Evolutionary conservation across 2,113 vertebrate species (phyloP).

Genomic region (Albula glossodonta): DNA sequence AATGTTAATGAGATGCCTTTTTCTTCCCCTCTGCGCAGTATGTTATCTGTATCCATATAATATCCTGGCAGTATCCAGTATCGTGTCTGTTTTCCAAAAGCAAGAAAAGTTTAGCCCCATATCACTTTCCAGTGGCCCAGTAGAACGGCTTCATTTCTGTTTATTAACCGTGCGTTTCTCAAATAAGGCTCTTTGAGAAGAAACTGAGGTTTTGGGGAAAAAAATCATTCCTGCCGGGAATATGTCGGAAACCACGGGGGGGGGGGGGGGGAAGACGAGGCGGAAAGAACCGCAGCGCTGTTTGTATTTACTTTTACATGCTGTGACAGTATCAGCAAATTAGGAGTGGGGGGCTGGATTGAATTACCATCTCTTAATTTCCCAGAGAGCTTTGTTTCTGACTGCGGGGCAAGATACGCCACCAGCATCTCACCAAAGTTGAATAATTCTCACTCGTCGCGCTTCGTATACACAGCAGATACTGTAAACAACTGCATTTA

Average conservation of each 20-base stretch:
- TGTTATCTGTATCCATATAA: slow-evolving; percentile 25
- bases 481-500: slow-evolving; percentile 4
- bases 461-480: neutral
- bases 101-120: neutral
- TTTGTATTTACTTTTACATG: neutral
- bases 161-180: neutral
- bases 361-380: neutral
- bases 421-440: neutral
- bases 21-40: neutral
- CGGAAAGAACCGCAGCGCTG: neutral
- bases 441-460: neutral
- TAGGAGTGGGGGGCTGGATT: too few species aligned
- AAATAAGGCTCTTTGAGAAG: neutral
- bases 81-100: slow-evolving; percentile 11
- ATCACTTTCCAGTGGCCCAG: neutral
- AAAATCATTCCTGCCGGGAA: slow-evolving; percentile 1
- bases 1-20: slow-evolving; percentile 8
- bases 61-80: slow-evolving; percentile 16
- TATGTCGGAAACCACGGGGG: neutral
- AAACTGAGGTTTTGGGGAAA: neutral
- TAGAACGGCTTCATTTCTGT: neutral
- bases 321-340: slow-evolving; percentile 5
- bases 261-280: neutral
- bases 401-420: neutral
- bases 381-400: neutral